Conservation (phyloP, 2,113 vertebrate species). For the Notiomystis cincta region DNA sequence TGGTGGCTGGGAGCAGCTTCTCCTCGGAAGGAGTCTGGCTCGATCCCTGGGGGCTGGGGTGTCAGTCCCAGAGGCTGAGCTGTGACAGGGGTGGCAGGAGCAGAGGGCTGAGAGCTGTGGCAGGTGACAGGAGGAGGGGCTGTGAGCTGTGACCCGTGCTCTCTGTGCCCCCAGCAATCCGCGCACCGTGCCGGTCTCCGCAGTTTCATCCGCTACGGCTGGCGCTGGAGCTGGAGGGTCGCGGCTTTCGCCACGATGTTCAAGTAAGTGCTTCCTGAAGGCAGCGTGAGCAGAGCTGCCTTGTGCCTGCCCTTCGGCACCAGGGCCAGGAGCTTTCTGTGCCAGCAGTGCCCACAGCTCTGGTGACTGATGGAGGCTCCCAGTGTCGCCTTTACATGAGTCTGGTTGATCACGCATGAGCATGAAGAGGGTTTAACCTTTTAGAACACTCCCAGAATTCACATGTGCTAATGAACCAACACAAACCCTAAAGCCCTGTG, state of each 20-base stretch:
- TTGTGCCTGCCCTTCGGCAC: background rate
- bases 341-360: background rate
- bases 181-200: slow-evolving; percentile 85
- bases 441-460: background rate
- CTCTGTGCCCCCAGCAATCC: slow-evolving; percentile 73
- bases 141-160: background rate
- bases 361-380: background rate
- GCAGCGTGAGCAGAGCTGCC: background rate
- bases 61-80: accelerated
- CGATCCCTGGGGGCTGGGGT: too few relatives aligned
- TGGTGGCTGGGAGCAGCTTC: background rate
- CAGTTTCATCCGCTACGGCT: slow-evolving; percentile 89
- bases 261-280: slow-evolving; percentile 76
- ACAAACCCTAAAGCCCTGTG: background rate
- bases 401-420: background rate
- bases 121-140: too few relatives aligned
- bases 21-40: accelerated
- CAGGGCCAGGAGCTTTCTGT: accelerated
- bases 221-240: slow-evolving; percentile 95
- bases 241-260: slow-evolving; percentile 82
- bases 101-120: too few relatives aligned
- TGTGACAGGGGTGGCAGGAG: too few relatives aligned
- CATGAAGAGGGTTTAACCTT: background rate
- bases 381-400: background rate
- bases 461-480: background rate